Evolutionary conservation across 2,113 vertebrate genomes (phyloP).

Genomic region (Crotalus helleri): DNA sequence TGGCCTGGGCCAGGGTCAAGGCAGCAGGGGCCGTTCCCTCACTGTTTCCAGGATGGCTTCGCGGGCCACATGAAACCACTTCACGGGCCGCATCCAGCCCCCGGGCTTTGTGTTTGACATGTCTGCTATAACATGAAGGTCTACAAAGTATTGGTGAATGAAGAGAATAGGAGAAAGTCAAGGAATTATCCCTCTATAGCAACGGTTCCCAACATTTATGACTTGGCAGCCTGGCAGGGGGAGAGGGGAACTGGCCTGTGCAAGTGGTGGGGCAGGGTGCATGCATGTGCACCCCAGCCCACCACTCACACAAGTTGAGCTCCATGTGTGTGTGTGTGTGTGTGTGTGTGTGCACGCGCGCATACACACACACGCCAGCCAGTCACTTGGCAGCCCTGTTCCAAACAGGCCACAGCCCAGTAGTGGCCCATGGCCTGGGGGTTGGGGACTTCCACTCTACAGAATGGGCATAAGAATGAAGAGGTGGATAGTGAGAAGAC

Average conservation of each 20-base stretch:
- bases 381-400: background rate
- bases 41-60: too few species aligned
- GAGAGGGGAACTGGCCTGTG: background rate
- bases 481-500: background rate
- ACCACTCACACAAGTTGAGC: background rate
- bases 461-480: background rate
- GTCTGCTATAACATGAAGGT: background rate
- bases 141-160: background rate
- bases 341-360: too few species aligned
- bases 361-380: too few species aligned
- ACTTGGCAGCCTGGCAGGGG: background rate
- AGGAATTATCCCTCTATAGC: background rate
- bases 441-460: background rate
- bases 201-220: background rate
- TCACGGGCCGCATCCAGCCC: too few species aligned
- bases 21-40: too few species aligned
- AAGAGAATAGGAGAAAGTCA: background rate
- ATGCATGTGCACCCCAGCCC: background rate
- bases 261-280: background rate
- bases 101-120: too few species aligned
- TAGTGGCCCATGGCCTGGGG: background rate
- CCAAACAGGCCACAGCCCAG: background rate
- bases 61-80: too few species aligned
- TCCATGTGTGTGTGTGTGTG: background rate
- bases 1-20: too few species aligned